Evolutionary conservation across 1,140 invertebrate genomes (phyloP).

Genomic region (Rhizoglyphus robini): DNA sequence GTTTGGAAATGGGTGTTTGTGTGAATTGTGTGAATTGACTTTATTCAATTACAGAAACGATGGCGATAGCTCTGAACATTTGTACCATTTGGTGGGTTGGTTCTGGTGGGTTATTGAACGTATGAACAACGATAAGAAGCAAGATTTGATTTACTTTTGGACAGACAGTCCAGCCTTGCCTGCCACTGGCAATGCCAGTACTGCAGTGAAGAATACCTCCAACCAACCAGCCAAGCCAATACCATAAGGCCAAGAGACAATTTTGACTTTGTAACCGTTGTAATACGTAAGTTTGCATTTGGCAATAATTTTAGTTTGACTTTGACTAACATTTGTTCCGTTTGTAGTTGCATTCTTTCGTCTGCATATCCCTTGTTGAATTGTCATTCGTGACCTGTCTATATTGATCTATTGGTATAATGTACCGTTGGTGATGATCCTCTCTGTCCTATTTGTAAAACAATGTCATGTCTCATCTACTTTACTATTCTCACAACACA

Average conservation of each 20-base stretch:
- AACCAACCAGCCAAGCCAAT: slow-evolving; percentile 95
- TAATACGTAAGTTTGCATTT: slow-evolving; percentile 50
- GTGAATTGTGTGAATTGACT: neutral
- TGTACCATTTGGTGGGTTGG: slow-evolving; percentile 93
- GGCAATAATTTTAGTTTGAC: neutral
- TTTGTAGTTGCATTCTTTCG: slow-evolving; percentile 75
- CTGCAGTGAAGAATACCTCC: slow-evolving; percentile 98
- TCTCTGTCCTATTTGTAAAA: too few relatives aligned
- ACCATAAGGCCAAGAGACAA: slow-evolving; percentile 96
- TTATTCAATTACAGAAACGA: slow-evolving; percentile 22
- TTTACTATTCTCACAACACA: too few relatives aligned
- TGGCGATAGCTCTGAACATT: slow-evolving; percentile 45
- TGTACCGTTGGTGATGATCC: too few relatives aligned
- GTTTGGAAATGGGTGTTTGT: neutral
- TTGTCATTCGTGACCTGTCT: too few relatives aligned
- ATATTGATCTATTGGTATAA: too few relatives aligned
- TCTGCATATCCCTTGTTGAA: slow-evolving; percentile 96
- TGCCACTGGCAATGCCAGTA: too few relatives aligned
- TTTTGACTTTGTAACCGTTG: slow-evolving; percentile 90
- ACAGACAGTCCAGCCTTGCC: slow-evolving; percentile 95
- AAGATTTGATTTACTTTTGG: slow-evolving; percentile 99
- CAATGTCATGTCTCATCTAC: too few relatives aligned
- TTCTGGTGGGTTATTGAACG: slow-evolving; percentile 99
- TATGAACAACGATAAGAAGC: slow-evolving; percentile 89
- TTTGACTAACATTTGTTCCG: neutral